Evolutionary conservation across 1,140 invertebrate species (phyloP).

Genomic region (Leptinotarsa defecta): DNA sequence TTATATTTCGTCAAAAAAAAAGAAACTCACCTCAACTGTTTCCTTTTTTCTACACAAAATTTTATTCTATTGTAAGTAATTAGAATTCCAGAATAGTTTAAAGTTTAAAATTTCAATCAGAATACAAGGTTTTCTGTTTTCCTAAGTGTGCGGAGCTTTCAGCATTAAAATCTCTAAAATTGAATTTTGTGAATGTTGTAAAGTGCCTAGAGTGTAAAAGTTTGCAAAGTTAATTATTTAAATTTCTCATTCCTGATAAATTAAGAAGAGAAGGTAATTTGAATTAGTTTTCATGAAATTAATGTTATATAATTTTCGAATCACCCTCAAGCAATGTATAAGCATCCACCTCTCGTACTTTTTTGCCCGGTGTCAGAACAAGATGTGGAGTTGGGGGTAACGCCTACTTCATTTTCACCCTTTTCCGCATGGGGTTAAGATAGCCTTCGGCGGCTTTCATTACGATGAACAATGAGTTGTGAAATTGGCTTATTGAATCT

Average conservation of each 20-base stretch:
- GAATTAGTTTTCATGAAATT: constrained; percentile 33
- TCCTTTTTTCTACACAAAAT: too few relatives aligned
- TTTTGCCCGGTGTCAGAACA: constrained; percentile 39
- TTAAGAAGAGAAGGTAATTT: constrained; percentile 31
- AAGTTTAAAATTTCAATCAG: constrained; percentile 20
- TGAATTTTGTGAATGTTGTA: constrained; percentile 24
- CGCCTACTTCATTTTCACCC: constrained; percentile 25
- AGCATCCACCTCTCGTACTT: constrained; percentile 29
- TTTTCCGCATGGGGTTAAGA: constrained; percentile 27
- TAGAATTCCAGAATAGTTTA: constrained; percentile 17
- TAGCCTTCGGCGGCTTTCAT: constrained; percentile 28
- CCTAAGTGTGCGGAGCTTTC: constrained; percentile 9
- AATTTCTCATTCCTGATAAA: constrained; percentile 27
- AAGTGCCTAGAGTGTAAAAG: constrained; percentile 31
- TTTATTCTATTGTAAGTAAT: not conserved
- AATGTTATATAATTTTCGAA: constrained; percentile 38
- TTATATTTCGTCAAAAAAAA: too few relatives aligned
- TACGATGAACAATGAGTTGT: constrained; percentile 36
- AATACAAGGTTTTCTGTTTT: constrained; percentile 17
- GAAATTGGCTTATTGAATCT: constrained; percentile 37
- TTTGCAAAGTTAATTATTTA: constrained; percentile 33
- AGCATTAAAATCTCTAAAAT: constrained; percentile 17
- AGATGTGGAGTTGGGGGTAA: constrained; percentile 32
- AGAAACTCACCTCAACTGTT: too few relatives aligned
- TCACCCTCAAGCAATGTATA: constrained; percentile 22